These are phyloP conservation scores for Drosophila greeni DNA, from an alignment of 2,888 invertebrate genomes.

Conservation along the genomic window DNA sequence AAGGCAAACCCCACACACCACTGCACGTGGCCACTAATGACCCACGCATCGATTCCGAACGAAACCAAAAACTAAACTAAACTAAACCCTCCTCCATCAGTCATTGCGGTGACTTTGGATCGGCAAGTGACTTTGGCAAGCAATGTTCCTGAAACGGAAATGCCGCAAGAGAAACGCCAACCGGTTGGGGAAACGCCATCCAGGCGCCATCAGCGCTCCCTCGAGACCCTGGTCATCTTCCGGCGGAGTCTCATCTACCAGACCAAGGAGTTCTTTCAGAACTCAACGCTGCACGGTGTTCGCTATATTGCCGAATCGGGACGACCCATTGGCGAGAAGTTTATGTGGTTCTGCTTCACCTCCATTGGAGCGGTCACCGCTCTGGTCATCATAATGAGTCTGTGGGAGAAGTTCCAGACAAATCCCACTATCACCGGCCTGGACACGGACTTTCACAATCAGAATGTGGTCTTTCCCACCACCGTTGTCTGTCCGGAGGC, in stretches of 20 bases:
- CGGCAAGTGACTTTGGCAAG: too few relatives aligned
- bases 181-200: constrained; percentile 32
- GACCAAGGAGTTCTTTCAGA: constrained; percentile 86
- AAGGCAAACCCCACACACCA: not conserved
- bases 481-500: constrained; percentile 83
- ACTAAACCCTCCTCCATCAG: not conserved
- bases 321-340: constrained; percentile 88
- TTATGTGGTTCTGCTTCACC: constrained; percentile 89
- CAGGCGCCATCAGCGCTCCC: constrained; percentile 38
- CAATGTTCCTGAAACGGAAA: constrained; percentile 63
- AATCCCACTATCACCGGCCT: constrained; percentile 90
- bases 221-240: constrained; percentile 75
- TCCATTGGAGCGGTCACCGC: constrained; percentile 85
- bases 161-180: constrained; percentile 55
- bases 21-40: constrained; percentile 25
- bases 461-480: constrained; percentile 88
- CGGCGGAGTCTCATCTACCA: constrained; percentile 85
- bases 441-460: constrained; percentile 89
- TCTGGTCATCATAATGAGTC: constrained; percentile 86
- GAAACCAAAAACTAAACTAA: not conserved
- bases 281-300: constrained; percentile 88
- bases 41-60: constrained; percentile 25
- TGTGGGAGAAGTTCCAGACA: constrained; percentile 91
- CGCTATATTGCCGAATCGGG: constrained; percentile 87
- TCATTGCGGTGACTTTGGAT: constrained; percentile 21